Conservation (phyloP, 2,888 invertebrate genomes). For the Pseudococcus jackbeardsleyi region DNA sequence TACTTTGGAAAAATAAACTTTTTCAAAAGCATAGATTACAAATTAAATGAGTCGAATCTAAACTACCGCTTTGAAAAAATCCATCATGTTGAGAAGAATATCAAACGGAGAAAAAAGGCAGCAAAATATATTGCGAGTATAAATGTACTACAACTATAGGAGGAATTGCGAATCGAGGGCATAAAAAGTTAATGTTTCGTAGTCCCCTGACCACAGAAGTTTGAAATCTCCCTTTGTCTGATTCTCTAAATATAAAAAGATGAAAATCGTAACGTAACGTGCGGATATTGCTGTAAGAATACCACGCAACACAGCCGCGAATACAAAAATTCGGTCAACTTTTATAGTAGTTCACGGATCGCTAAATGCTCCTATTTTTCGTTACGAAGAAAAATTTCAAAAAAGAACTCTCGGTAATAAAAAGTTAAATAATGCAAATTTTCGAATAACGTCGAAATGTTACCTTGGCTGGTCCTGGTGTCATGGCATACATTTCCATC, state of each 20-base stretch:
- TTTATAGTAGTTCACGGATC: neutral
- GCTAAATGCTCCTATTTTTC: neutral
- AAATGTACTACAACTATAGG: neutral
- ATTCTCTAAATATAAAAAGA: neutral
- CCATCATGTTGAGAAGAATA: neutral
- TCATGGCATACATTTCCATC: neutral
- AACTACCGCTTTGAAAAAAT: neutral
- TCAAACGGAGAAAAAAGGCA: neutral
- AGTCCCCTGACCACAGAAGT: neutral
- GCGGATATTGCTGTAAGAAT: neutral
- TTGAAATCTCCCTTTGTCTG: neutral
- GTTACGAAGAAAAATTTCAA: neutral
- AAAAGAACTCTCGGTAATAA: neutral
- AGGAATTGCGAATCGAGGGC: neutral
- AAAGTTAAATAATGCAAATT: slow-evolving; percentile 23
- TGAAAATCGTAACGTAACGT: neutral
- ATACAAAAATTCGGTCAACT: neutral
- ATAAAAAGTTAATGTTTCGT: slow-evolving; percentile 15
- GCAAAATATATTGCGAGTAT: neutral
- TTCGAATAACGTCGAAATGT: neutral
- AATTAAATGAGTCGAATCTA: slow-evolving; percentile 14
- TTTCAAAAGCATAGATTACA: neutral
- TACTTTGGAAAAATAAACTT: neutral
- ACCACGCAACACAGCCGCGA: neutral
- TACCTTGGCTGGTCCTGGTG: neutral